These are phyloP conservation scores for Aix galericulata DNA, from an alignment of 2,113 vertebrate species.

Conservation along the genomic window DNA sequence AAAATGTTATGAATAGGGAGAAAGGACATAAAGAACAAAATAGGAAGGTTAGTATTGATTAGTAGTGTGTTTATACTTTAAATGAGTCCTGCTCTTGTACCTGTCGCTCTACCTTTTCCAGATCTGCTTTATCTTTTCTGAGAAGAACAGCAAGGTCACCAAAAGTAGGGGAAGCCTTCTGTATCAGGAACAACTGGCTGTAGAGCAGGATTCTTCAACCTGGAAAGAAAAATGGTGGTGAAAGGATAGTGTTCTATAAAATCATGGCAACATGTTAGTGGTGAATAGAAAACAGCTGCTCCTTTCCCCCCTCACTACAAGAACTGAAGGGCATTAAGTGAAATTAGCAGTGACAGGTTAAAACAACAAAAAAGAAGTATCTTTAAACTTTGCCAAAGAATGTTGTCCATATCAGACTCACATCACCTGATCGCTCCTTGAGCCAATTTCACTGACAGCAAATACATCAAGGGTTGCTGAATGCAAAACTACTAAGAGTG, in stretches of 20 bases:
- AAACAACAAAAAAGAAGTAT: not conserved
- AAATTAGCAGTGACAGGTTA: not conserved
- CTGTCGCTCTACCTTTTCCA: not conserved
- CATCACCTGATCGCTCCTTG: not conserved
- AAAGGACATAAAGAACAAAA: not conserved
- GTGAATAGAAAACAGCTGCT: not conserved
- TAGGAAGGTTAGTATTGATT: not conserved
- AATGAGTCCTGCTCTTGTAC: not conserved
- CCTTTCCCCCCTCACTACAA: not conserved
- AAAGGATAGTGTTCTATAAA: not conserved
- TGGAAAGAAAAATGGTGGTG: not conserved
- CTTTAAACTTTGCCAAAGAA: not conserved
- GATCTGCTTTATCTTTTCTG: not conserved
- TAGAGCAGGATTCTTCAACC: not conserved
- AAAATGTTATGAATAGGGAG: not conserved
- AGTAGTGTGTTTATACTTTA: not conserved
- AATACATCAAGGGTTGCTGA: not conserved
- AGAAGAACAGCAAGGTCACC: not conserved
- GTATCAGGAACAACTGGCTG: too few relatives aligned
- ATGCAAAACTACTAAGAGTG: not conserved
- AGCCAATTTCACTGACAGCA: not conserved
- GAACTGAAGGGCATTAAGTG: not conserved
- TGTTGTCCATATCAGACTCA: not conserved
- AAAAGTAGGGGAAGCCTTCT: not conserved
- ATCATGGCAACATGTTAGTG: accelerated